phyloP scores from a whole-genome alignment of 2,888 invertebrate species.

The Orthosia gothica region DNA sequence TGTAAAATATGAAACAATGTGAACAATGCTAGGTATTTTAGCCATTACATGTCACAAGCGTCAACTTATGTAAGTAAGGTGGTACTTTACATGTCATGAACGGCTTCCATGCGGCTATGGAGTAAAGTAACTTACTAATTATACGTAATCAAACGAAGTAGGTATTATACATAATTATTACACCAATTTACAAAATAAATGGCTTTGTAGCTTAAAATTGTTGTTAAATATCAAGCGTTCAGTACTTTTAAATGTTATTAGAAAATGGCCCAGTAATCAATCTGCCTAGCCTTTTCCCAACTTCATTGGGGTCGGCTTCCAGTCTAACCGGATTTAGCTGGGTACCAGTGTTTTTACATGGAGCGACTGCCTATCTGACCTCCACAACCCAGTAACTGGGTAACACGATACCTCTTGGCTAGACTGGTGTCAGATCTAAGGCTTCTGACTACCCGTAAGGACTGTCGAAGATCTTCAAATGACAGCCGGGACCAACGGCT shows the following conservation, averaged over 20 bases:
- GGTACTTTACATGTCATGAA: constrained; percentile 35
- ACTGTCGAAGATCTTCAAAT: too few species aligned
- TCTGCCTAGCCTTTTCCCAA: too few species aligned
- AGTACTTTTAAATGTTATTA: not conserved
- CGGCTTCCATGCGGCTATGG: not conserved
- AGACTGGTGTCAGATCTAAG: too few species aligned
- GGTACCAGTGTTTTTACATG: too few species aligned
- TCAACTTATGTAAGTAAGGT: constrained; percentile 12
- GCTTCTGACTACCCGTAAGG: too few species aligned
- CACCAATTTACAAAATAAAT: constrained; percentile 2
- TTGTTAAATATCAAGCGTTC: constrained; percentile 1
- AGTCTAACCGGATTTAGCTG: too few species aligned
- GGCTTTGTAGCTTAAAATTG: not conserved
- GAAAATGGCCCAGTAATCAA: not conserved
- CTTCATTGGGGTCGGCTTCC: too few species aligned
- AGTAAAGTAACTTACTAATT: constrained; percentile 27
- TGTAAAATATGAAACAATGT: constrained; percentile 10
- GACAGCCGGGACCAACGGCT: too few species aligned
- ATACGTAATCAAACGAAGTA: constrained; percentile 10
- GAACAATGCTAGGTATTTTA: constrained; percentile 24
- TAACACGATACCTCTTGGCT: too few species aligned
- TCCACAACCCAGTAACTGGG: too few species aligned
- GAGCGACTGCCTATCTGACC: too few species aligned
- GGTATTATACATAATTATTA: not conserved
- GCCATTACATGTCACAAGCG: not conserved